Conservation (phyloP, 2,797 vertebrate genomes). For the Lutjanus campechanus region DNA sequence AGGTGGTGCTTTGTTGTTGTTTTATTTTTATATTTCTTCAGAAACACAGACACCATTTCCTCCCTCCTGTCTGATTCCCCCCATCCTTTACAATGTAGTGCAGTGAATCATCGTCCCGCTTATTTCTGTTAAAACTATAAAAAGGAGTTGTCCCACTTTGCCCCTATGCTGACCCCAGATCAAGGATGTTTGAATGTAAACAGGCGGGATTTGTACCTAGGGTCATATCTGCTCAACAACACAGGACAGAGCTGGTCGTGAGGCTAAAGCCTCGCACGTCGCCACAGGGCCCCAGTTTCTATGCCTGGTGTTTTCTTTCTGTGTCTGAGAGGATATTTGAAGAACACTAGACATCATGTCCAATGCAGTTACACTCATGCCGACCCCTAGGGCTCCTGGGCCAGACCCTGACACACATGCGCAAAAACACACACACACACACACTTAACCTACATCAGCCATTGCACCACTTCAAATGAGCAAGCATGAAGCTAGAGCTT, state of each 20-base stretch:
- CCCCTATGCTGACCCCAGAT: slow-evolving; percentile 33
- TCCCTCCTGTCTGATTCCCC: background rate
- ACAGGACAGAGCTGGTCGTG: slow-evolving; percentile 43
- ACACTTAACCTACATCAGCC: slow-evolving; percentile 31
- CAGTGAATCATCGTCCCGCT: background rate
- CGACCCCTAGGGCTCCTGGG: slow-evolving; percentile 64
- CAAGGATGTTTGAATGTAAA: slow-evolving; percentile 49
- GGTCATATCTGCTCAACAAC: slow-evolving; percentile 53
- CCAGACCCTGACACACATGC: slow-evolving; percentile 58
- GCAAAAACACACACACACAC: slow-evolving; percentile 33
- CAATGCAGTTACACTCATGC: slow-evolving; percentile 72
- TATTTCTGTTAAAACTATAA: slow-evolving; percentile 5
- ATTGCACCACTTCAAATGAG: slow-evolving; percentile 23
- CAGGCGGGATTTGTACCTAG: slow-evolving; percentile 32
- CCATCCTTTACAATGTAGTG: background rate
- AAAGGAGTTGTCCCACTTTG: slow-evolving; percentile 13
- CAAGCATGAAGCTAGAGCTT: slow-evolving; percentile 5
- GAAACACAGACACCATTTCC: background rate
- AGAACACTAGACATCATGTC: slow-evolving; percentile 75
- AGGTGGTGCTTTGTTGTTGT: slow-evolving; percentile 26
- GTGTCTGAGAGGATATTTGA: slow-evolving; percentile 73
- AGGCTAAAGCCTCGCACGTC: slow-evolving; percentile 42
- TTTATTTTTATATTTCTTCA: background rate
- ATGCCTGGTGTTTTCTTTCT: slow-evolving; percentile 67
- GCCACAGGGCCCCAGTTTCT: slow-evolving; percentile 48